phyloP scores from a whole-genome alignment of 2,797 vertebrate genomes.

The Acomys russatus region DNA sequence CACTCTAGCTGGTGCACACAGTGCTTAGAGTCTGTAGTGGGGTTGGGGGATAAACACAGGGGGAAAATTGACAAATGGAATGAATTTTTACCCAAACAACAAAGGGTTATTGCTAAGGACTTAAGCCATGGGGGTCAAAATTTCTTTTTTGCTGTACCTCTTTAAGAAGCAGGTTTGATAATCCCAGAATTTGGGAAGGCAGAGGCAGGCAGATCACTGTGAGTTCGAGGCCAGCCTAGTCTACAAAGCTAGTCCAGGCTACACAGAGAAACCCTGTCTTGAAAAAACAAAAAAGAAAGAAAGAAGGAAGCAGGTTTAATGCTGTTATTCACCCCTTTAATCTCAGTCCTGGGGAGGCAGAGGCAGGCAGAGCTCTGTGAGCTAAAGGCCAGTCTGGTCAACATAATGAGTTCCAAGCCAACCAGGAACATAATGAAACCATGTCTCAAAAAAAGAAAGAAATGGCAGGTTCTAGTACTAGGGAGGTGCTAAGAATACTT shows the following conservation, averaged over 20 bases:
- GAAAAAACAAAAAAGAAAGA: no score
- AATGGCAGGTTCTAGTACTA: background rate
- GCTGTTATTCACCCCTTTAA: background rate
- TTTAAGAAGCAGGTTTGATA: constrained; percentile 59
- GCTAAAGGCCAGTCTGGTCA: background rate
- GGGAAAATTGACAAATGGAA: background rate
- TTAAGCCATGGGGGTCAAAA: constrained; percentile 79
- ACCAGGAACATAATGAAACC: background rate
- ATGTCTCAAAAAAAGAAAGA: background rate
- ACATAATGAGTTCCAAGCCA: background rate
- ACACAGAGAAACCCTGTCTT: no score
- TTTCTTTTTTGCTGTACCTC: constrained; percentile 82
- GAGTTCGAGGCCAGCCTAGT: no score
- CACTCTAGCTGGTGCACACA: background rate
- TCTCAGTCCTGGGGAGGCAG: background rate
- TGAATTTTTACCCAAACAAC: constrained; percentile 81
- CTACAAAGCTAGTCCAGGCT: no score
- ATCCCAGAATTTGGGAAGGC: no score
- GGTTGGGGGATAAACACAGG: background rate
- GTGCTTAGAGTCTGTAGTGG: background rate
- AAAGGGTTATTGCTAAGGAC: constrained; percentile 83
- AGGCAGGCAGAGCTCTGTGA: background rate
- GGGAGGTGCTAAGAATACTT: background rate
- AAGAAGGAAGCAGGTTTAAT: background rate
- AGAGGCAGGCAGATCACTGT: no score